Evolutionary conservation across 2,113 vertebrate species (phyloP), one percentile per base, ranked within the genome.

Genomic region (Mesitornis unicolor): DNA sequence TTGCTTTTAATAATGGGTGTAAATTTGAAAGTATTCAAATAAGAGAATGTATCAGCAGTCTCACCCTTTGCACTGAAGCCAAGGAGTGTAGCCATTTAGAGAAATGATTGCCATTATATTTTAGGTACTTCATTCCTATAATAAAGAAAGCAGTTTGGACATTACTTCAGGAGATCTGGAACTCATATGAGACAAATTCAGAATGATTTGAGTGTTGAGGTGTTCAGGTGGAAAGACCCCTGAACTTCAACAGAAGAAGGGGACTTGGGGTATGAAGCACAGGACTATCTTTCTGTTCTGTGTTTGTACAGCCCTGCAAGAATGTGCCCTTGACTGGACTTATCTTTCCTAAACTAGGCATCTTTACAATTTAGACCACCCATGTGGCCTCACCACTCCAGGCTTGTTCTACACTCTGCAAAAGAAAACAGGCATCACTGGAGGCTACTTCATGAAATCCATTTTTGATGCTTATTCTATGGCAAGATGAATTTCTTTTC

Each of bases 1-100:
- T 84, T 73, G 10, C 8, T 83, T 87, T 76, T 38, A 65, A 17
- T 64, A 48, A n/a, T 18, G 10, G 3, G 5, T 77, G 1, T 40
- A 63, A 75, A 35, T 3, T n/a, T 42, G 33, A 79, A 90, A 76
- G 21, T 24, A 57, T 57, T 51, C 54, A 83, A 86, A 19, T 11
- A 84, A 77, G 9, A 0, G 0, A 7, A 36, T 67, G 20, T 21
- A 7, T 88, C 47, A 63, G 6, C 7, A 38, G 45, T 47, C 22
- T 87, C 7, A 61, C 4, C 2, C 63, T 81, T 68, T 68, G 28
- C 35, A 24, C 33, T 40, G 33, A 63, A 21, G 20, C 25, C 16
- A 47, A 67, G 12, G 45, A 70, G 18, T 17, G 17, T 78, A 75
- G 4, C 11, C n/a, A 36, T 5, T n/a, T 75, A 48, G 7, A 56